Evolutionary conservation across 2,113 vertebrate genomes (phyloP), one percentile per base, ranked within the genome.

Genomic region (Halcyon malimbica): DNA sequence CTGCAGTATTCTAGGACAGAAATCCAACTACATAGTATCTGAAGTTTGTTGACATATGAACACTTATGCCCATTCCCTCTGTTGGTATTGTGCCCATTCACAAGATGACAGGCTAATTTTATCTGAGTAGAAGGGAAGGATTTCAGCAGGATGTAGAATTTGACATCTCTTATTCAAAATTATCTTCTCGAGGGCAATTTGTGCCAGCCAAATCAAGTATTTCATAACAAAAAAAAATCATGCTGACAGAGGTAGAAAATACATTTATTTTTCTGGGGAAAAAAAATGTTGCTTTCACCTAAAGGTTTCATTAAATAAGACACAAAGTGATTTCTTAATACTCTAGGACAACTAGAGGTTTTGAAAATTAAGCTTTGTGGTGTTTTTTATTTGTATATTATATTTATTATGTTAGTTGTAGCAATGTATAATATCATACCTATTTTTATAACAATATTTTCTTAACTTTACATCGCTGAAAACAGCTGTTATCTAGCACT

Each of bases 91-190:
- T 25, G 29, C 86, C 81, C 73, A 57, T 83, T 94, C 78, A 69
- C 57, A 87, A 78, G 67, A 83, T 53, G 44, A 60, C 64, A 59
- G 2, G 2, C 24, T 87, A 90, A 83, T 83, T 95, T 91, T 87
- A 69, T 82, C 25, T 70, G 39, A 90, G 37, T 13, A 9, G 85
- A 96, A 54, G 11, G 48, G 53, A 95, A 87, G 57, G 51, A 77
- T 84, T 97, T 92, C 90, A 86, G 92, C 85, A 94, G 69, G 41
- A 57, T 54, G 53, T 82, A 87, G 77, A 87, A 93, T 80, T 53
- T 93, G 67, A 94, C 77, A 83, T 81, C 50, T 96, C 41, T 35
- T 74, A 73, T 25, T 83, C 59, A 89, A 46, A 37, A 71, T 92
- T 11, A 70, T 88, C 29, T 91, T 95, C 82, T 93, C 62, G 41